Base-by-base conservation (phyloP, 2,797 vertebrate genomes). In the Mormyrops boulengeri region DNA sequence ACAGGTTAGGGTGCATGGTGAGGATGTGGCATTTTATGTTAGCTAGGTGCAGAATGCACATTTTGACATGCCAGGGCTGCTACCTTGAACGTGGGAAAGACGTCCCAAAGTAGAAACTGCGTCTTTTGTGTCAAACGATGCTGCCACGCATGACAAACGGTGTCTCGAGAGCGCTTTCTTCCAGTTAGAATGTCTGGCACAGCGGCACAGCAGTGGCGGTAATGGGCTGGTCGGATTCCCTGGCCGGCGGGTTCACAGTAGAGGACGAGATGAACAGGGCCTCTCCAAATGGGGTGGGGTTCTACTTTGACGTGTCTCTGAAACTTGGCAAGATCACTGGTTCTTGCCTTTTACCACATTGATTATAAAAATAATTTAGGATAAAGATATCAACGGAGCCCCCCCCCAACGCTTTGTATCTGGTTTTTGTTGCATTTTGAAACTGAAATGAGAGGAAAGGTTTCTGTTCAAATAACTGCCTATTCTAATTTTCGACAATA, bases 391-490 rank as follows among this genome's bases (percentile, higher is more conserved):
- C 66, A 73, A 17, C 2, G 12, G 4, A 73, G 4, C 19, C 22
- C 60, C 26, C 62, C 62, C 22, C 9, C 4, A 38, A 17, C 69
- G 34, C 26, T 73, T 73, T 77, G 34, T 77, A 34, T 77, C 69
- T 41, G 69, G 11, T 41, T 77, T 38, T 34, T 19, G 69, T 41
- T 77, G 73, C 2, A 17, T 80, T 80, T 38, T 19, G 73, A 80
- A 80, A 38, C 38, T 44, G 38, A 80, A 80, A 80, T 8, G 17
- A 38, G 38, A 80, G 73, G 11, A 69, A 80, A 80, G 73, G 34
- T 80, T 80, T 80, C 73, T 80, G 34, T 80, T 80, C 73, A 80
- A 80, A 44, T 17, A 80, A 44, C 73, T 44, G 73, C 73, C 73
- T 44, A 44, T 17, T 50, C 12, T 52, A 44, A 85, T 85, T 85